Percentiles rank a stretch among this genome's conserved stretches.
Evolutionary conservation across 2,888 invertebrate species (phyloP).

Genomic region (Marasmarcha lunaedactyla): DNA sequence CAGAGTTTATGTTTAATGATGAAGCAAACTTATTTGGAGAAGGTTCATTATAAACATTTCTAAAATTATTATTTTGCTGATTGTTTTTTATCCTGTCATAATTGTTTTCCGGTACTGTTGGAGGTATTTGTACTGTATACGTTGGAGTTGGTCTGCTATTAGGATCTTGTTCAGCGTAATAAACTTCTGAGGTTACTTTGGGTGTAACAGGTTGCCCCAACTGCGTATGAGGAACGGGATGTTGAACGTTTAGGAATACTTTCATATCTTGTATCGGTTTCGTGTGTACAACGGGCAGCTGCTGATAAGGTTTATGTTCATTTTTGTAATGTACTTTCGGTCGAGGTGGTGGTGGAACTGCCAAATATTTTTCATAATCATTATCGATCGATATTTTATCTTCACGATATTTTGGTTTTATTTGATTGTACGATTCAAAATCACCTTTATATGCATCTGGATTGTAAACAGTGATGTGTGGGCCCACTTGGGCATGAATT

Average conservation of each 20-base stretch:
- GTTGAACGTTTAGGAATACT: conserved; percentile 55
- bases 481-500: conserved; percentile 54
- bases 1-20: conserved; percentile 15
- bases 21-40: conserved; percentile 21
- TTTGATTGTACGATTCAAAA: conserved; percentile 35
- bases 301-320: conserved; percentile 38
- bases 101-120: conserved; percentile 23
- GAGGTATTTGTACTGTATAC: conserved; percentile 51
- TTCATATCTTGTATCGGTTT: conserved; percentile 61
- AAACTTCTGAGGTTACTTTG: conserved; percentile 63
- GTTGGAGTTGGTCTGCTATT: conserved; percentile 44
- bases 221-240: conserved; percentile 36
- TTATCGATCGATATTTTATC: conserved; percentile 50
- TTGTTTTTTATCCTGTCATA: conserved; percentile 18
- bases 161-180: conserved; percentile 55
- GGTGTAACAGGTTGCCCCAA: conserved; percentile 35
- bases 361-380: conserved; percentile 59
- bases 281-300: conserved; percentile 47
- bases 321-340: conserved; percentile 41
- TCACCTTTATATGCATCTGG: conserved; percentile 44
- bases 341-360: conserved; percentile 59
- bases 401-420: conserved; percentile 32
- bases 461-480: conserved; percentile 53
- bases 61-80: conserved; percentile 16
- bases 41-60: background rate